A percentile compares a stretch with the other conserved stretches of the same genome.
phyloP scores from a whole-genome alignment of 2,888 invertebrate genomes.

The Leptopilina syphax region DNA sequence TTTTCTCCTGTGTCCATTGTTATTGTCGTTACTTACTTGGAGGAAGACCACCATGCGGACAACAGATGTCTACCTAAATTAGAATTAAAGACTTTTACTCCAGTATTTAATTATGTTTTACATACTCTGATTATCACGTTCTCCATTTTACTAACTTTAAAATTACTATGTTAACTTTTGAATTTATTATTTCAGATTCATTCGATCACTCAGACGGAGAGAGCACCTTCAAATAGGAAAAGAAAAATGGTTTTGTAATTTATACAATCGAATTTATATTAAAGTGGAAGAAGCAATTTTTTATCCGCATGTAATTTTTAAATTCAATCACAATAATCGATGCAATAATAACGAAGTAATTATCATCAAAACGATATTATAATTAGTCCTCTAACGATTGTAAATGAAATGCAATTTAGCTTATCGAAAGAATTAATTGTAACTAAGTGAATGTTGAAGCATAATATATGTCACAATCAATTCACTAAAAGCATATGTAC shows the following conservation, averaged over 20 bases:
- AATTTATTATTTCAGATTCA: too few relatives aligned
- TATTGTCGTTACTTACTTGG: conserved; percentile 12
- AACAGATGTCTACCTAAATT: conserved; percentile 25
- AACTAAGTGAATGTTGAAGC: background rate
- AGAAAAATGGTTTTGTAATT: too few relatives aligned
- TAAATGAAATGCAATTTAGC: background rate
- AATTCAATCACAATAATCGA: background rate
- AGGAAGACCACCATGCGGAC: conserved; percentile 12
- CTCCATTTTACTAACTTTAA: too few relatives aligned
- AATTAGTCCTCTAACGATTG: background rate
- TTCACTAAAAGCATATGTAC: too few relatives aligned
- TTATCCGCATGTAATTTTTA: background rate
- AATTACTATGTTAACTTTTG: too few relatives aligned
- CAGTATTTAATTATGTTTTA: background rate
- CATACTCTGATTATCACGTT: background rate
- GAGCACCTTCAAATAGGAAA: too few relatives aligned
- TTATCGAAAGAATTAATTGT: conserved; percentile 7
- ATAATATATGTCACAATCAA: too few relatives aligned
- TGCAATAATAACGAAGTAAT: background rate
- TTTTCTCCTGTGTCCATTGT: conserved; percentile 21
- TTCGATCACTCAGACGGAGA: too few relatives aligned
- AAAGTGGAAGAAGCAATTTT: too few relatives aligned
- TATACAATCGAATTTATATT: too few relatives aligned
- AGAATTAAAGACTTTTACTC: background rate
- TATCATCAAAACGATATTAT: background rate